These are phyloP conservation scores for Helicoverpa armigera DNA, from an alignment of 1,140 invertebrate species.

Conservation along the genomic window DNA sequence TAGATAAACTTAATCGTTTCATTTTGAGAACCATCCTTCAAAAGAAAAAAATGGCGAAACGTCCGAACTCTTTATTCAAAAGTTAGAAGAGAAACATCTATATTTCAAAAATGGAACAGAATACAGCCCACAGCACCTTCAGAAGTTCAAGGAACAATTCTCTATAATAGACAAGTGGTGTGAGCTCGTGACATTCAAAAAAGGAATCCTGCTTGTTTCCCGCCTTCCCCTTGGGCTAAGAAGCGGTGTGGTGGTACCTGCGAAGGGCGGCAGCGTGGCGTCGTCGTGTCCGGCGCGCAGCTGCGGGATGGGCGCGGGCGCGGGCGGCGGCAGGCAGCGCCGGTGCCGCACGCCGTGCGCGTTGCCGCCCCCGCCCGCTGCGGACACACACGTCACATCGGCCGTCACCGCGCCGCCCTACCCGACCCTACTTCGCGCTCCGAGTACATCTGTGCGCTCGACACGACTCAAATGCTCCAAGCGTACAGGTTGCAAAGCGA, in stretches of 20 bases:
- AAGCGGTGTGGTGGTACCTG: constrained; percentile 79
- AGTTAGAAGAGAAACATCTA: no score
- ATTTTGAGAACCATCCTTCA: no score
- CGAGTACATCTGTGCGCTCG: constrained; percentile 16
- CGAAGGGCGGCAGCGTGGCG: constrained; percentile 88
- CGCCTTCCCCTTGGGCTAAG: constrained; percentile 63
- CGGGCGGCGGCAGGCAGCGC: constrained; percentile 92
- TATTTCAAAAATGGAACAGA: no score
- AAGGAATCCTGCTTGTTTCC: no score
- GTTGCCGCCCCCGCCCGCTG: constrained; percentile 89
- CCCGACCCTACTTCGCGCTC: constrained; percentile 38
- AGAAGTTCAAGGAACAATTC: no score
- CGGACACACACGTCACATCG: constrained; percentile 51
- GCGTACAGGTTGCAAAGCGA: constrained; percentile 55
- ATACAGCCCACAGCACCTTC: no score
- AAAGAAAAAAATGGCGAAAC: no score
- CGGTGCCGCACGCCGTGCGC: constrained; percentile 93
- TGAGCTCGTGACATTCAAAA: not conserved
- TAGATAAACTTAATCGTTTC: no score
- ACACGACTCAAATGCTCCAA: constrained; percentile 26
- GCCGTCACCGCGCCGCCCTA: constrained; percentile 49
- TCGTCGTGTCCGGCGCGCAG: constrained; percentile 91
- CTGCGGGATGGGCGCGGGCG: constrained; percentile 93
- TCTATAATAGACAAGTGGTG: no score
- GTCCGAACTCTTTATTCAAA: no score